Base-by-base conservation (phyloP, 2,113 vertebrate genomes). In the Sebastes schlegelii region DNA sequence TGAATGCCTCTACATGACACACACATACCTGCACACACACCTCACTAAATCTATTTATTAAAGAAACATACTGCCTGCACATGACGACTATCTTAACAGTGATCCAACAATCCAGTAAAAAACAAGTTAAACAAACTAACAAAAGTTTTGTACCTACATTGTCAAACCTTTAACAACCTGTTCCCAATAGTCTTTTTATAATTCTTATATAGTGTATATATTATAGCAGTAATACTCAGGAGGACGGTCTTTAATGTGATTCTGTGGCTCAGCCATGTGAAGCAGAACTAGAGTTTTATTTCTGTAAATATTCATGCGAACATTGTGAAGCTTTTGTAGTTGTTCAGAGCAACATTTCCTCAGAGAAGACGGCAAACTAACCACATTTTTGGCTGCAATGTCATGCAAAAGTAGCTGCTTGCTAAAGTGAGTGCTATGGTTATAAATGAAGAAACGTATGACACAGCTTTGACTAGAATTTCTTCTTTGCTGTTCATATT, bases 131-230 rank as follows among this genome's bases (percentile, higher is more conserved):
- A 45, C 2, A 21, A 1, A 65, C 60, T 11, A 11, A 6, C 4
- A 6, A 12, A 17, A 0, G 5, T 63, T 73, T 86, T 82, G 6
- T 82, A 82, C 16, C 14, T 9, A 49, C 21, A 17, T 5, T 43
- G 12, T 68, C 34, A 10, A 52, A 40, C 23, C 76, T 70, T 63
- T 70, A 73, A 76, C 72, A 9, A 40, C 43, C 43, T 54, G 16
- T 49, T 45, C 49, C 80, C 13, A 54, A 17, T 69, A 34, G 52
- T 66, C 17, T 70, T 74, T 79, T 74, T 74, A 68, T 69, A 71
- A 51, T 40, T 54, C 2, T 52, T 67, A 48, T 16, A 23, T 40
- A 8, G 9, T 77, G 70, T 82, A 67, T 55, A 73, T 62, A 82
- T 63, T 19, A 58, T 4, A 4, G 14, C 9, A 49, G 42, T 55